Base-by-base conservation (phyloP, 2,797 vertebrate genomes). In the Amblyraja radiata region DNA sequence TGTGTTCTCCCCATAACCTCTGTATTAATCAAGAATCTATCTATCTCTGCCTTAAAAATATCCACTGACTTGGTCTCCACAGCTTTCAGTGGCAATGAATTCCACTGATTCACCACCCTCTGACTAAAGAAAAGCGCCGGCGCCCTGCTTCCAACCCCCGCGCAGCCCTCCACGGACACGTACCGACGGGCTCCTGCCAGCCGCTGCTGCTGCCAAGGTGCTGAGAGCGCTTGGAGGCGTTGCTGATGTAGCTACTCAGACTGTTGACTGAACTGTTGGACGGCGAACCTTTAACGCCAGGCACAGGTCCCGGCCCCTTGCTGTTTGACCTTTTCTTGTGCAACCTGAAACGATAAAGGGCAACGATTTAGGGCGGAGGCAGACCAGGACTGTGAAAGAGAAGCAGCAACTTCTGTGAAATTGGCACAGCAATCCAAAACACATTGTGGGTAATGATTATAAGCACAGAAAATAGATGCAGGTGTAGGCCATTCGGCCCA, bases 211-310 rank as follows among this genome's bases (percentile, higher is more conserved):
- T 32, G 2, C 1, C 10, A 2, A 88, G 18, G 28, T 14, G 84
- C 10, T 65, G 46, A 54, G n/a, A 16, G 61, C 28, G 54, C 14
- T 23, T 14, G 7, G 84, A 88, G 16, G 84, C 84, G 16, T n/a
- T 86, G 83, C 58, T 88, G 61, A 88, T 39, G 61, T n/a, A n/a
- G n/a, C n/a, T n/a, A n/a, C n/a, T n/a, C n/a, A n/a, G n/a, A n/a
- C n/a, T n/a, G n/a, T n/a, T 88, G 58, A 88, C 84, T 21, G 84
- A 88, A 63, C 84, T 88, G 61, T 88, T 88, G n/a, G 84, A 88
- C 21, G 11, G 9, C 10, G 84, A 88, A 6, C 84, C 25, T 32
- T 88, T 88, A n/a, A 36, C 36, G 61, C 84, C 65, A 18, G 84
- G 84, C 61, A 65, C 65, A 68, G 6, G 28, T 16, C 58, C 84